Base-by-base conservation (phyloP, 2,888 invertebrate species). In the Abrostola triplasia region DNA sequence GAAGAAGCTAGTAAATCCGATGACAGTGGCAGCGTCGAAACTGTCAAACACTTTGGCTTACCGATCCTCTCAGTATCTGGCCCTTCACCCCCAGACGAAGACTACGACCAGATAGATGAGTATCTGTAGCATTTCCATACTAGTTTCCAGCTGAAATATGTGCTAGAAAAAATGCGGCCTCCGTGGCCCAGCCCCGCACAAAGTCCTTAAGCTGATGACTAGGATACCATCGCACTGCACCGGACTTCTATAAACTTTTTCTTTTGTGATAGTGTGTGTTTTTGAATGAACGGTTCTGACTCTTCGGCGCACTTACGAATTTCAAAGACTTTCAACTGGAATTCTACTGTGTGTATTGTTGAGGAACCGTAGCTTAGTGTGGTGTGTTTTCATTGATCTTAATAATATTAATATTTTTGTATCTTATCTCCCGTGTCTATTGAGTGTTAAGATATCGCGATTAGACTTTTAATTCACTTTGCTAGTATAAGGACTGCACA, bases 31-130 rank as follows among this genome's bases (percentile, higher is more conserved):
- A 94, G 94, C 74, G 90, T 94, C 1, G 94, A 95, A 65, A 94
- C 96, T 47, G 95, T 95, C 57, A 93, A 93, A 76, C 96, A 96
- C 80, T 96, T 96, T 71, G 97, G 97, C 44, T 92, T 97, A 79
- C 97, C 97, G 53, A 97, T 97, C 79, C 95, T 97, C 6, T 97
- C 97, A 36, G 96, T 97, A 37, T 97, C 97, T 10, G 97, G 97
- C n/a, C 97, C 97, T 0, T 97, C 97, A 13, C 97, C 97, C 40
- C 97, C 97, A 11, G 97, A 97, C 79, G 97, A 97, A 78, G 96
- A 96, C 81, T 95, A 95, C 59, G 95, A 95, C 67, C 94, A 95
- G 84, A 95, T 95, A 84, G 96, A 96, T 83, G 96, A 96, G 87
- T 96, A 95, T 82, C 95, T 96, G 95, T 96, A 96, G 94, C 94